Base-by-base conservation (phyloP, 2,888 invertebrate species). In the Brenthis hecate region DNA sequence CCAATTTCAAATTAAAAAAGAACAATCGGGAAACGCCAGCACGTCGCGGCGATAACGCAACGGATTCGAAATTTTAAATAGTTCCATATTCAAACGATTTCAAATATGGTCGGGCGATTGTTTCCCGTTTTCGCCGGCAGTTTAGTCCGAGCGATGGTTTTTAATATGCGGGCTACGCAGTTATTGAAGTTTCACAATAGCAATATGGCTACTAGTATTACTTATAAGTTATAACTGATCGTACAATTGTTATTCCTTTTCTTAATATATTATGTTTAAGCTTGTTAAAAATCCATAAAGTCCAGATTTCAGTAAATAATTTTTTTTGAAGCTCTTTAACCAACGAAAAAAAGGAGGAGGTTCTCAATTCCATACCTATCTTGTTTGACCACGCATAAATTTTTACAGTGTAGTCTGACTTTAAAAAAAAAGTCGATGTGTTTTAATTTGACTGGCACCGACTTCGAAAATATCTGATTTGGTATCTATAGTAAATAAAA, bases 21-120 rank as follows among this genome's bases (percentile, higher is more conserved):
- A 88, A 89, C 91, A 89, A 90, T 90, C 87, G 87, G 85, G 85
- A 88, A 89, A 89, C 85, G 87, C 86, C 86, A 86, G 85, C 91
- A 90, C 91, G 91, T 91, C 84, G 81, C 83, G 76, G 81, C 92
- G 88, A 91, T 91, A 92, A 91, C 89, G 88, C 87, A 91, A 92
- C 92, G 91, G 89, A 91, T 91, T 91, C 92, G 87, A 92, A 91
- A 92, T 92, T 91, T 91, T 90, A 92, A 92, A 92, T 91, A 92
- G 91, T 91, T 89, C 89, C 87, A 89, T 89, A 88, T 88, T 88
- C 86, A 87, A 89, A 89, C 85, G 83, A 85, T 87, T 89, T 89
- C 91, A 86, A 89, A 92, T 91, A 92, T 92, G 92, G 91, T 85
- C 81, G 77, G 77, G 74, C 88, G 84, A 90, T 90, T 91, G 91